A percentile compares a stretch with the other conserved stretches of the same genome.
phyloP scores from a whole-genome alignment of 2,888 invertebrate species.

The Trissolcus brochymenae region DNA sequence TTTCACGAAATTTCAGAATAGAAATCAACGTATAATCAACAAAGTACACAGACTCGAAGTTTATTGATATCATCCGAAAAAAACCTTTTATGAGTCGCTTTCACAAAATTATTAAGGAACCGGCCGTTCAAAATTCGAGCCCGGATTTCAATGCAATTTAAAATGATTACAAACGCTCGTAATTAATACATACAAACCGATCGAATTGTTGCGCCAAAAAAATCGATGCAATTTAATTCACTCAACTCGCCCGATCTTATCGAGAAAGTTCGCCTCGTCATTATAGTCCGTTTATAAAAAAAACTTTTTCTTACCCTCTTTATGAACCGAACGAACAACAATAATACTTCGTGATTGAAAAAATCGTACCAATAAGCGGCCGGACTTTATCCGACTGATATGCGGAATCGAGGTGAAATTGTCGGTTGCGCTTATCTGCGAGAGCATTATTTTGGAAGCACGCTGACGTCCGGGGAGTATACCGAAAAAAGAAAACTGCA shows the following conservation, averaged over 20 bases:
- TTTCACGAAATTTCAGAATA: too few relatives aligned
- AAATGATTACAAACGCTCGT: constrained; percentile 12
- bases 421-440: constrained; percentile 49
- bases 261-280: constrained; percentile 15
- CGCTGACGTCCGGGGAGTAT: constrained; percentile 31
- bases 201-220: constrained; percentile 12
- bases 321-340: background rate
- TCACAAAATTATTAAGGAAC: constrained; percentile 2
- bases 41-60: too few relatives aligned
- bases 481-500: constrained; percentile 22
- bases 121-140: background rate
- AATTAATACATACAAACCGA: constrained; percentile 22
- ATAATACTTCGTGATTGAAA: background rate
- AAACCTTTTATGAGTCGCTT: background rate
- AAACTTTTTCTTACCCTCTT: background rate
- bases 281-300: background rate
- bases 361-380: background rate
- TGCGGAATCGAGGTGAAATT: constrained; percentile 37
- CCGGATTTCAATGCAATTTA: constrained; percentile 8
- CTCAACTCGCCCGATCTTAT: constrained; percentile 13
- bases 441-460: constrained; percentile 50
- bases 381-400: background rate
- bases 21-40: too few relatives aligned
- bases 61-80: background rate
- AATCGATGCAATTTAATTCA: constrained; percentile 19